Conservation (phyloP, 2,797 vertebrate species). For the Cuniculus paca region DNA sequence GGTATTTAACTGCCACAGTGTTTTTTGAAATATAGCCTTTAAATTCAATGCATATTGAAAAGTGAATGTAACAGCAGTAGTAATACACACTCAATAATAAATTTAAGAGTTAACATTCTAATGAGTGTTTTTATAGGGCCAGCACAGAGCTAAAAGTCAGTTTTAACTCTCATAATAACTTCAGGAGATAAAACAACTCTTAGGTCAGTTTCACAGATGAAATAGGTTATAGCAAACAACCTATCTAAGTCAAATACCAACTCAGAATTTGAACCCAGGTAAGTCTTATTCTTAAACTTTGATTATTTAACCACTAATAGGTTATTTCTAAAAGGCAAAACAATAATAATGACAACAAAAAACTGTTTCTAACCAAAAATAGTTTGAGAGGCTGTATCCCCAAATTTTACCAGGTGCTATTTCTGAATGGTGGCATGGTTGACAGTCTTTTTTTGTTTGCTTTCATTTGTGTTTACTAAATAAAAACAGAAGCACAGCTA, state of each 20-base stretch:
- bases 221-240: neutral
- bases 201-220: neutral
- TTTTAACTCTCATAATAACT: neutral
- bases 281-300: neutral
- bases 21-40: slow-evolving; percentile 74
- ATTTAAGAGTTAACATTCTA: neutral
- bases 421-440: neutral
- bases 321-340: neutral
- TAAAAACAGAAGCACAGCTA: neutral
- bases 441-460: neutral
- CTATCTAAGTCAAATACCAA: neutral
- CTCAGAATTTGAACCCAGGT: neutral
- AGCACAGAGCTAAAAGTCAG: neutral
- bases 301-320: neutral
- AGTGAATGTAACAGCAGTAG: slow-evolving; percentile 64
- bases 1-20: slow-evolving; percentile 41
- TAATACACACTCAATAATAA: neutral
- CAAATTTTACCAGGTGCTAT: neutral
- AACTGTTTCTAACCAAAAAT: neutral
- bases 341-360: neutral
- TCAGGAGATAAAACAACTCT: neutral
- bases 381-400: neutral
- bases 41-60: slow-evolving; percentile 32
- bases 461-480: slow-evolving; percentile 36
- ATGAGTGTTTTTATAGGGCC: neutral